Base-by-base conservation (phyloP, 2,797 vertebrate genomes). In the Notolepis coatsorum region DNA sequence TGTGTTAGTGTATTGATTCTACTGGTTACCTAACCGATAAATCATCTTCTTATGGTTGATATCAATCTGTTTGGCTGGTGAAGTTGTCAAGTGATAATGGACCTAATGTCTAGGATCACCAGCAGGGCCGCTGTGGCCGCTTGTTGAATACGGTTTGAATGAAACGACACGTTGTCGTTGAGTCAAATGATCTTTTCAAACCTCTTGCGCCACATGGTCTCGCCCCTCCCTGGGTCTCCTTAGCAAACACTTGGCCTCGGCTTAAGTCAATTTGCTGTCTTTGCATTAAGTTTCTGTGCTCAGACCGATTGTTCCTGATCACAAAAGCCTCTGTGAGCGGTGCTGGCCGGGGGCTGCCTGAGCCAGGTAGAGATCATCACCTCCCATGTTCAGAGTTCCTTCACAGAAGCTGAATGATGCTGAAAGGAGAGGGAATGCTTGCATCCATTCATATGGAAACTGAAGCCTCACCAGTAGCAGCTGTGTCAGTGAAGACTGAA, bases 261-360 rank as follows among this genome's bases (percentile, higher is more conserved):
- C 39, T 46, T 43, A 18, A 24, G 21, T 10, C 7, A 35, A 27
- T 10, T 20, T 53, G 38, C 62, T 45, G 24, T 31, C 35, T 60
- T 51, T 47, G 59, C 55, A 43, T 63, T 28, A 27, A 4, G 35
- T 46, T 71, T 47, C 12, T 48, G 59, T 71, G 15, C 42, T 21
- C 21, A 12, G 24, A 50, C 75, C 54, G 56, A 61, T 79, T 64
- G 58, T 46, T 6, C 59, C 65, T 68, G 21, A 30, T 68, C 65
- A 28, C 33, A 21, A 31, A 68, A 65, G 48, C 21, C 37, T 77
- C 33, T 35, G 23, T 53, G 33, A 43, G 12, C 49, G 51, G 50
- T 30, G 7, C 13, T 61, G 43, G 53, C 61, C 69, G 51, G 45
- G 57, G n/a, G n/a, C 37, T 31, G 27, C 41, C 55, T 61, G 41